These are phyloP conservation scores for Tenthredo scrophulariae DNA, from an alignment of 2,888 invertebrate genomes.

Conservation along the genomic window DNA sequence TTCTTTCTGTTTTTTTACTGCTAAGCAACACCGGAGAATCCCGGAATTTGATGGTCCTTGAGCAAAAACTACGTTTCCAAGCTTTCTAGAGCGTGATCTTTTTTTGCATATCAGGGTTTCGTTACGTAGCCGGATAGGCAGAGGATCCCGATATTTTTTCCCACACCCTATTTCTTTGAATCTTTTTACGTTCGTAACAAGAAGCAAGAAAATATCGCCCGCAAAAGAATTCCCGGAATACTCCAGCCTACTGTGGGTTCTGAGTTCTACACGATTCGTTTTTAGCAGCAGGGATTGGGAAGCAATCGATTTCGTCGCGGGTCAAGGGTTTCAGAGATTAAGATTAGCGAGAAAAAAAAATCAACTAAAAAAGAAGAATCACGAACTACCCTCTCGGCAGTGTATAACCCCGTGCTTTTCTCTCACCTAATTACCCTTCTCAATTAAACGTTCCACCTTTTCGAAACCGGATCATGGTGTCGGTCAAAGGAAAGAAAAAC, in stretches of 20 bases:
- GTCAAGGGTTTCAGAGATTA: slow-evolving; percentile 36
- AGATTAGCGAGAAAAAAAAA: neutral
- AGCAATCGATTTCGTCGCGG: slow-evolving; percentile 19
- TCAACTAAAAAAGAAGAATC: slow-evolving; percentile 8
- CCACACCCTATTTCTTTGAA: slow-evolving; percentile 13
- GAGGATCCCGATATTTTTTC: slow-evolving; percentile 30
- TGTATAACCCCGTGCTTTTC: neutral
- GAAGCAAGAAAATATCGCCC: slow-evolving; percentile 21
- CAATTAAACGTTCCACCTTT: neutral
- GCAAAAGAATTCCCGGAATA: neutral
- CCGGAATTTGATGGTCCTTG: slow-evolving; percentile 33
- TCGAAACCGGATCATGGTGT: neutral
- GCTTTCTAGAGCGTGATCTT: slow-evolving; percentile 44
- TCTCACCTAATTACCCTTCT: neutral
- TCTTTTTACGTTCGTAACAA: slow-evolving; percentile 31
- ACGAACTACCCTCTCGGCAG: neutral
- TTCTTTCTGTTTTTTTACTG: neutral
- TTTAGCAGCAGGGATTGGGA: slow-evolving; percentile 6
- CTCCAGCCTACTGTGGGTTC: neutral
- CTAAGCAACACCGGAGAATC: slow-evolving; percentile 9
- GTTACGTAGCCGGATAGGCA: slow-evolving; percentile 18
- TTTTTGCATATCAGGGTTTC: slow-evolving; percentile 32
- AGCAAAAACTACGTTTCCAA: slow-evolving; percentile 38
- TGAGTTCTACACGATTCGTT: slow-evolving; percentile 19
- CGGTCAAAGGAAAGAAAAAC: neutral